These are phyloP conservation scores for Gallinago solitaria DNA, from an alignment of 2,797 vertebrate genomes.

Conservation along the genomic window DNA sequence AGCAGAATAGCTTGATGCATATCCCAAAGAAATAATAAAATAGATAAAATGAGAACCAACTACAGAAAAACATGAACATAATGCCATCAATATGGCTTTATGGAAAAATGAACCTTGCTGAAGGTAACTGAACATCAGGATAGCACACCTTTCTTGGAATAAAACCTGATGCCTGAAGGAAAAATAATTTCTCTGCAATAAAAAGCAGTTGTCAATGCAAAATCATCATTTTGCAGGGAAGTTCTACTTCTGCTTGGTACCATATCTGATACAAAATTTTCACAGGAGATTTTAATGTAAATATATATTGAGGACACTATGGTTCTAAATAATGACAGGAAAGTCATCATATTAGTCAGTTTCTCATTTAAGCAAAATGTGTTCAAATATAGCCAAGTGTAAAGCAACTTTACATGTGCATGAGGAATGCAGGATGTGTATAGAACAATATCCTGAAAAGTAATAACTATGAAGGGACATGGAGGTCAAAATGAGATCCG, in stretches of 20 bases:
- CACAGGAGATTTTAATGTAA: neutral
- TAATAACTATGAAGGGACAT: rapidly evolving
- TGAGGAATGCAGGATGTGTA: neutral
- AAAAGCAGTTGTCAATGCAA: neutral
- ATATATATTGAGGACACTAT: neutral
- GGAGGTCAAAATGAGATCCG: neutral
- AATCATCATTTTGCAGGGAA: neutral
- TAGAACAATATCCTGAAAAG: neutral
- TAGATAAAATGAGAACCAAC: neutral
- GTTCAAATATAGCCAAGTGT: neutral
- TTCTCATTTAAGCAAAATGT: neutral
- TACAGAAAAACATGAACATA: neutral
- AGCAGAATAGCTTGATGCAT: neutral
- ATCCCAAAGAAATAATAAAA: constrained; percentile 12
- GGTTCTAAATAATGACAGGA: neutral
- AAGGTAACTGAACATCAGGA: neutral
- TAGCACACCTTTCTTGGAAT: neutral
- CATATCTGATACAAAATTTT: neutral
- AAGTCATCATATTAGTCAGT: neutral
- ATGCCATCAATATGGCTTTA: neutral
- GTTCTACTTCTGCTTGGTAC: neutral
- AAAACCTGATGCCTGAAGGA: neutral
- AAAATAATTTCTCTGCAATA: neutral
- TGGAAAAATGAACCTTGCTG: neutral
- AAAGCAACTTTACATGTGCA: neutral